These are phyloP conservation scores for Ethmia dodecea DNA, from an alignment of 2,888 invertebrate genomes.

Conservation along the genomic window DNA sequence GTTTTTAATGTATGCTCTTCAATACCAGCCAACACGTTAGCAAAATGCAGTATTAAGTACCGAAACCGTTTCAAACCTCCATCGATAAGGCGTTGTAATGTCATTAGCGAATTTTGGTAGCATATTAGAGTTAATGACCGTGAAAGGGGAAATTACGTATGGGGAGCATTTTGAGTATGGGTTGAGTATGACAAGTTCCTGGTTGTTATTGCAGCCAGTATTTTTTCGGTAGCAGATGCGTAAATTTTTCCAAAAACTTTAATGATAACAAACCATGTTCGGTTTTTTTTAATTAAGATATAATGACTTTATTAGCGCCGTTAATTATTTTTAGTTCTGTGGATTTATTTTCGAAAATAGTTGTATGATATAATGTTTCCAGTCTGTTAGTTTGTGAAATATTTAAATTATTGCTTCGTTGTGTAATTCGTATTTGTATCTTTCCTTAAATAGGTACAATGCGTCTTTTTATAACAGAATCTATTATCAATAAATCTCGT, in stretches of 20 bases:
- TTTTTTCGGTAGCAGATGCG: background rate
- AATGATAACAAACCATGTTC: no score
- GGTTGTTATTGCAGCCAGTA: background rate
- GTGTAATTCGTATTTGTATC: no score
- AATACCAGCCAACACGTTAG: slow-evolving; percentile 44
- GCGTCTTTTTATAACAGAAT: no score
- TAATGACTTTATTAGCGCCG: no score
- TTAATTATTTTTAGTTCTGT: no score
- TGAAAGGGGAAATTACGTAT: slow-evolving; percentile 47
- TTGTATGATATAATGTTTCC: no score
- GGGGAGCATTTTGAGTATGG: slow-evolving; percentile 33
- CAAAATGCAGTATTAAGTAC: slow-evolving; percentile 53
- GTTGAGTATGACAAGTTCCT: slow-evolving; percentile 49
- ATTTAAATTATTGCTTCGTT: no score
- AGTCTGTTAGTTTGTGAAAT: no score
- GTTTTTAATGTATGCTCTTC: slow-evolving; percentile 50
- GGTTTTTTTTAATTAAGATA: no score
- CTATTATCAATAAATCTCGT: no score
- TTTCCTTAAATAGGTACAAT: no score
- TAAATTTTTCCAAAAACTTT: background rate
- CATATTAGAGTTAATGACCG: slow-evolving; percentile 43
- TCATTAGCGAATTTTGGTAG: slow-evolving; percentile 50
- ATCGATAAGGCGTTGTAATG: slow-evolving; percentile 40
- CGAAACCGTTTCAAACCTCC: slow-evolving; percentile 41
- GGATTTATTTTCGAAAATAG: no score